Base-by-base conservation (phyloP, 2,888 invertebrate species). In the Melipona beecheii region DNA sequence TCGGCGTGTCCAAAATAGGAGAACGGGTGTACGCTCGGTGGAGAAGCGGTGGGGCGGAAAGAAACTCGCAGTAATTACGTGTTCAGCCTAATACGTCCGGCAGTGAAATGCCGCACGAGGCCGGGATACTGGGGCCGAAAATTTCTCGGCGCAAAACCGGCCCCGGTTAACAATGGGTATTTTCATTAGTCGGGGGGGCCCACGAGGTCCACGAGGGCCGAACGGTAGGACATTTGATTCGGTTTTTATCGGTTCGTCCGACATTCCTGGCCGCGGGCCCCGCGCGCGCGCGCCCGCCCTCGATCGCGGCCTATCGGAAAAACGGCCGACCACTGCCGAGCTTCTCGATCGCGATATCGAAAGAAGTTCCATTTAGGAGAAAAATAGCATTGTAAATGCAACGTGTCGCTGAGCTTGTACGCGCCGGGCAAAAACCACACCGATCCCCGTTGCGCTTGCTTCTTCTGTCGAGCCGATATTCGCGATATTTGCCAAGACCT, bases 181-280 rank as follows among this genome's bases (percentile, higher is more conserved):
- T 92, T 92, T 92, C 92, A 92, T 92, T 92, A 92, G 92, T 83
- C 90, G 58, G 86, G 83, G 83, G 80, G 80, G 31, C 31, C 31
- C 31, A 3, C 81, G 27, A 50, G 86, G 68, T 76, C 82, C 62
- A 19, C 60, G 60, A 31, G 17, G 74, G 62, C 83, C 87, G 81
- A 87, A 89, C 81, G 83, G 87, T 86, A 86, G 89, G 74, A 89
- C 91, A 91, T 92, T 92, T 90, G 90, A 91, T 91, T 87, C 89
- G 90, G 90, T 92, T 92, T 92, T 92, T 92, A 91, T 91, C 89
- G 87, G 90, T 80, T 87, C 84, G 87, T 76, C 82, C 89, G 88
- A 86, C 92, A 92, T 92, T 92, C 92, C 91, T 78, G 79, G 65
- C 87, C 74, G 86, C 86, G 87, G 86, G 75, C 78, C 74, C 4